Base-by-base conservation (phyloP, 92 coral and sea anemone genomes). In the Epizoanthus fatuus region DNA sequence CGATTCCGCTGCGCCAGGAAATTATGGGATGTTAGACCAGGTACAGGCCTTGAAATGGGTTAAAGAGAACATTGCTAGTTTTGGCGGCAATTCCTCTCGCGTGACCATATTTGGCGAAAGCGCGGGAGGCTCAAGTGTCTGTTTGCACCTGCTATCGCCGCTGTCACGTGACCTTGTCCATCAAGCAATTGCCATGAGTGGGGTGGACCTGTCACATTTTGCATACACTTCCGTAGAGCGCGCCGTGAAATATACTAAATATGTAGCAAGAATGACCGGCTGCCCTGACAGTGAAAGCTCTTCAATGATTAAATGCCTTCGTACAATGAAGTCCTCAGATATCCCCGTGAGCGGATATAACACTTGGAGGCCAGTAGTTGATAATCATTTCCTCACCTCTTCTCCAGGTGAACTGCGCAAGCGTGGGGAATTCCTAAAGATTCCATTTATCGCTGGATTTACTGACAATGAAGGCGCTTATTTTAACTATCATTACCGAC, bases 301-400 rank as follows among this genome's bases (percentile, higher is more conserved):
- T 39, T 7, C 55, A 14, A 80, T 86, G 83, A 69, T 90, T 7
- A 72, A 74, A 15, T 90, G 93, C 16, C 19, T 90, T 51, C 93
- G 87, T 29, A 5, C 37, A 56, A 53, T 80, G 57, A 14, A 45
- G 7, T 79, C 79, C 6, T 17, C 35, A 2, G 79, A 75, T 8
- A 56, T 90, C 11, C 66, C 70, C 45, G 22, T 42, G 37, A 42
- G 37, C 58, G 84, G 72, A 12, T 1, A 63, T 47, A 42, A 32
- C 11, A 25, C 25, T 32, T 90, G 90, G 90, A 81, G 79, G 12
- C 93, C 93, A 12, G 93, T 90, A 40, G 93, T 80, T 9, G 93
- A 90, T 38, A 69, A 69, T 0, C 4, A 74, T 44, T 90, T 90
- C 53, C 90, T 90, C 42, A 70, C 40, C 37, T 87, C 87, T 25